Evolutionary conservation across 2,113 vertebrate genomes (phyloP), one percentile per base, ranked within the genome.

Genomic region (Rhineura floridana): DNA sequence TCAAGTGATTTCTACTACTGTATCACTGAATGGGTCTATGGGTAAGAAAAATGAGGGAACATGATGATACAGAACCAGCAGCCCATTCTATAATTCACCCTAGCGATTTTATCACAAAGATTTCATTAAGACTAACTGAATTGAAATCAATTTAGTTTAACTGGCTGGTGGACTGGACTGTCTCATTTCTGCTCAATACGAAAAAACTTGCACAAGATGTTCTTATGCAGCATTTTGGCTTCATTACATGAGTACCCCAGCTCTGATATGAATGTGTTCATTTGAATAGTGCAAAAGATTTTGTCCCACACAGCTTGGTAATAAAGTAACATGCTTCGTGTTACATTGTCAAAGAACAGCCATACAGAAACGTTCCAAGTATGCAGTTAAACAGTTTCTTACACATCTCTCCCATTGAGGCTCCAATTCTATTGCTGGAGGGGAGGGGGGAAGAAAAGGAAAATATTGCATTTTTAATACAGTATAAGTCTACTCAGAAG

Each of bases 1-100:
- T 87, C 81, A 10, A 13, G 12, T 42, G 84, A 81, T 92, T 95
- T 42, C 88, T 94, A 75, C 87, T 90, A 23, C 62, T 89, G 89
- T 81, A n/a, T 7, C 90, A 1, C 28, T 80, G 48, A 89, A 8
- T 23, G 48, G 83, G 73, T 19, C n/a, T n/a, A n/a, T n/a, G n/a
- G 33, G 28, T 65, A 65, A 65, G 92, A 85, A 80, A 3, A 70
- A 75, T 33, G 73, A 63, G n/a, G 87, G 1, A 39, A 88, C 63
- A 90, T 69, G 86, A 59, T 84, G 80, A 46, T 62, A 42, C 77
- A 80, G 39, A 33, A 76, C 59, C 83, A 81, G 17, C 81, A 83
- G 77, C 48, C 81, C 83, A 52, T 48, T 33, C 9, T 77, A 30
- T 46, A 77, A 25, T 48, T 76, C 21, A 23, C 2, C 11, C 25